Base-by-base conservation (phyloP, 2,113 vertebrate species). In the Pseudorasbora parva region DNA sequence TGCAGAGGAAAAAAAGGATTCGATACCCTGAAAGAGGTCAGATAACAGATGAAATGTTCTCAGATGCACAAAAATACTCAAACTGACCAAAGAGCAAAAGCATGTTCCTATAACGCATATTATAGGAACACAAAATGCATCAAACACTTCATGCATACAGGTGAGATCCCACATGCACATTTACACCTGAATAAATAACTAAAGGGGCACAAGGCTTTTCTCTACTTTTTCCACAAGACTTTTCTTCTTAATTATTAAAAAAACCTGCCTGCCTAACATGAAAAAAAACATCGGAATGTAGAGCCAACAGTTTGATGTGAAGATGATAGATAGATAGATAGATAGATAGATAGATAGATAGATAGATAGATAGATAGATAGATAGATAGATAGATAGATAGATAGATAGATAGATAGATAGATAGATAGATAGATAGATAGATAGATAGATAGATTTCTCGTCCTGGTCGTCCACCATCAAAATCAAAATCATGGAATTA, bases 1-100 rank as follows among this genome's bases (percentile, higher is more conserved):
- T 11, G 17, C 49, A 64, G 57, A 62, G 15, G 23, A 59, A 75
- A 51, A 30, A 21, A 17, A 3, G 84, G 78, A 73, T 83, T 66
- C 14, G 49, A 78, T 21, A 59, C 3, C 30, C 33, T 60, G 59
- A 81, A 4, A 62, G 27, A 79, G 68, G 59, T 62, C 69, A 75
- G 19, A 62, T 62, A 51, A 33, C 54, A 56, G 2, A 41, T 43
- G 4, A 30, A 64, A 60, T 73, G 15, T 21, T 23, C 45, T 11
- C 47, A 66, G n/a, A 56, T 41, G 33, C 37, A 82, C n/a, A 9
- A n/a, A n/a, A n/a, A n/a, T n/a, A n/a, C n/a, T n/a, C n/a, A n/a
- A 19, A 64, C 57, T 30, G 21, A 43, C 0, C 19, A 33, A 69
- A 17, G 51, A 72, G 51, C 66, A 57, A 72, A 82, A 45, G 33